phyloP scores from a whole-genome alignment of 2,113 vertebrate species.

The Picathartes gymnocephalus region DNA sequence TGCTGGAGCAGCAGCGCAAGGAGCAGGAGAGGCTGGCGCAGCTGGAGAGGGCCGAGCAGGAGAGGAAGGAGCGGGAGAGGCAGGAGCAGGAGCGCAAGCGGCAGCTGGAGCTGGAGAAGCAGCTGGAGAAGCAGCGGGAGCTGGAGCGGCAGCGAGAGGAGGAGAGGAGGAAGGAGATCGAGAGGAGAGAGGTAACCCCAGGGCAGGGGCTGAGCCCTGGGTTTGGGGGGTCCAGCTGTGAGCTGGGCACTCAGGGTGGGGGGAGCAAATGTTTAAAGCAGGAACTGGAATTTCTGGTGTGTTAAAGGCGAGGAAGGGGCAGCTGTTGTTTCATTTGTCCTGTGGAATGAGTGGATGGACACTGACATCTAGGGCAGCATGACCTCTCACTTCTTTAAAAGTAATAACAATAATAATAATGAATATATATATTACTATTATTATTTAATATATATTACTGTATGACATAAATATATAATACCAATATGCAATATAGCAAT shows the following conservation, averaged over 20 bases:
- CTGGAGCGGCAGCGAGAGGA: conserved; percentile 80
- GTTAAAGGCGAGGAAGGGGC: not conserved
- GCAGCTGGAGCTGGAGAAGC: conserved; percentile 89
- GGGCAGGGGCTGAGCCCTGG: not conserved
- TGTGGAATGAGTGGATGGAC: not conserved
- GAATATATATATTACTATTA: not conserved
- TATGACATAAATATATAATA: no score
- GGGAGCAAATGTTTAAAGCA: not conserved
- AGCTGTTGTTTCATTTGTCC: not conserved
- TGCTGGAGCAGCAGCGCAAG: conserved; percentile 93
- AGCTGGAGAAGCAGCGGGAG: conserved; percentile 85
- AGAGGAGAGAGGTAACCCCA: conserved; percentile 81
- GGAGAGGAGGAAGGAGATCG: conserved; percentile 88
- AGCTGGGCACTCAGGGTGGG: not conserved
- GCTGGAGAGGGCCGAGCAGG: conserved; percentile 90
- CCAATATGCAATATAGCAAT: no score
- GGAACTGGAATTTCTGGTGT: not conserved
- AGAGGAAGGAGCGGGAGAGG: conserved; percentile 89
- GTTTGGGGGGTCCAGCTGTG: not conserved
- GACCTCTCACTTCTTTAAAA: not conserved
- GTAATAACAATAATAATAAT: no score
- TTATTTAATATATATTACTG: no score
- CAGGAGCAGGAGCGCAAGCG: conserved; percentile 91
- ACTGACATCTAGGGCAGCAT: not conserved
- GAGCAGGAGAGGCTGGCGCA: conserved; percentile 92